Evolutionary conservation across 2,888 invertebrate species (phyloP).

Genomic region (Dione vanillae): DNA sequence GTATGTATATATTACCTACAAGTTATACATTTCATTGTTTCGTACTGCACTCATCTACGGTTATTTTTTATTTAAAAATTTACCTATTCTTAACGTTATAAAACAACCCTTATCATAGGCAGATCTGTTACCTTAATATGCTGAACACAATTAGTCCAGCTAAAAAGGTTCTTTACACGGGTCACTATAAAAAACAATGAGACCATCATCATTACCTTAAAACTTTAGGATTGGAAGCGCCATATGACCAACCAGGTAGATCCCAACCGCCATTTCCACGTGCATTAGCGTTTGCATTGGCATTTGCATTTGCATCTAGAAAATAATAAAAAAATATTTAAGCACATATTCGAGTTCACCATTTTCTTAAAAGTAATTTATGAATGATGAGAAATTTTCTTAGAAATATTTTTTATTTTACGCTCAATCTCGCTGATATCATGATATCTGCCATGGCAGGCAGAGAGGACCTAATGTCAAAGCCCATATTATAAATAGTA

Average conservation of each 20-base stretch:
- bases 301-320: conserved; percentile 55
- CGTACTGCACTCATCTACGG: too few species aligned
- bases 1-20: too few species aligned
- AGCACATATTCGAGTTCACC: not conserved
- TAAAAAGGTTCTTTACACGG: too few species aligned
- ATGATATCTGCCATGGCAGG: too few species aligned
- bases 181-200: not conserved
- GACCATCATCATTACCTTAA: conserved; percentile 41
- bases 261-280: conserved; percentile 56
- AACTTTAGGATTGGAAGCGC: conserved; percentile 57
- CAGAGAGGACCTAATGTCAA: too few species aligned
- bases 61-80: too few species aligned
- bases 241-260: conserved; percentile 54
- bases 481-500: not conserved
- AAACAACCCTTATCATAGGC: too few species aligned
- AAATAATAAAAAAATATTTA: conserved; percentile 35
- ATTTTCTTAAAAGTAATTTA: not conserved
- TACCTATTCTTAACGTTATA: too few species aligned
- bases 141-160: too few species aligned
- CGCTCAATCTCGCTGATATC: not conserved
- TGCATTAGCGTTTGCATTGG: conserved; percentile 45
- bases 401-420: not conserved
- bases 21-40: too few species aligned
- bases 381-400: not conserved
- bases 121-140: too few species aligned